Percentiles rank a stretch among this genome's conserved stretches.
Conservation (phyloP, 2,888 invertebrate genomes). For the Spodoptera exigua region DNA sequence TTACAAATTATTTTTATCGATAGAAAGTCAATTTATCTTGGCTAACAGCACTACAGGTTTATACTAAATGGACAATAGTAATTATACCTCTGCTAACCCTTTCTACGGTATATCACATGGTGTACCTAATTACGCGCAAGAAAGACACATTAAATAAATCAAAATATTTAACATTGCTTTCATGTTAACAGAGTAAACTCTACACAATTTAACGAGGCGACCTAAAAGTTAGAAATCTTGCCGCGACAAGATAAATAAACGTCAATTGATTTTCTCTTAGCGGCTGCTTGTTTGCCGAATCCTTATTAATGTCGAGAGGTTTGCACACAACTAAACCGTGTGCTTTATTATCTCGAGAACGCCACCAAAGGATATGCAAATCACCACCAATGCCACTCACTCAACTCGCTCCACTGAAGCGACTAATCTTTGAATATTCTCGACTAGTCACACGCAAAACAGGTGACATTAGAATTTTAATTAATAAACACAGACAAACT, state of each 20-base stretch:
- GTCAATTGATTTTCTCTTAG: constrained; percentile 23
- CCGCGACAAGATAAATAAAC: constrained; percentile 20
- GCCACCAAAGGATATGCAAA: constrained; percentile 59
- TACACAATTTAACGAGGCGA: constrained; percentile 22
- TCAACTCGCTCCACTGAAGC: constrained; percentile 23
- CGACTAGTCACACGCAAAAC: constrained; percentile 54
- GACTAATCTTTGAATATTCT: constrained; percentile 56
- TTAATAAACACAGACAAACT: constrained; percentile 44
- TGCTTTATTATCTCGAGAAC: constrained; percentile 30
- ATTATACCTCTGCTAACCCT: too few relatives aligned
- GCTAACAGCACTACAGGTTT: too few relatives aligned
- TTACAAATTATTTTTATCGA: too few relatives aligned
- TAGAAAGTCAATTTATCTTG: too few relatives aligned
- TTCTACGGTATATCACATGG: too few relatives aligned
- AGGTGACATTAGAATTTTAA: constrained; percentile 58
- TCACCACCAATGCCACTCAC: constrained; percentile 30
- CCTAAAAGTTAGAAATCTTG: constrained; percentile 21
- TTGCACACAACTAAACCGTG: constrained; percentile 30
- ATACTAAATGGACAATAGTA: too few relatives aligned
- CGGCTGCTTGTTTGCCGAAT: constrained; percentile 16
- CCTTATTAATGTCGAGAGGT: constrained; percentile 37
- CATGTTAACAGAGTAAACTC: constrained; percentile 24
- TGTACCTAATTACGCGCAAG: too few relatives aligned
- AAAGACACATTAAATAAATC: not conserved
- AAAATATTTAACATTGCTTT: constrained; percentile 24